Conservation (phyloP, 2,888 invertebrate genomes). For the Disparrhopalites patrizii region DNA sequence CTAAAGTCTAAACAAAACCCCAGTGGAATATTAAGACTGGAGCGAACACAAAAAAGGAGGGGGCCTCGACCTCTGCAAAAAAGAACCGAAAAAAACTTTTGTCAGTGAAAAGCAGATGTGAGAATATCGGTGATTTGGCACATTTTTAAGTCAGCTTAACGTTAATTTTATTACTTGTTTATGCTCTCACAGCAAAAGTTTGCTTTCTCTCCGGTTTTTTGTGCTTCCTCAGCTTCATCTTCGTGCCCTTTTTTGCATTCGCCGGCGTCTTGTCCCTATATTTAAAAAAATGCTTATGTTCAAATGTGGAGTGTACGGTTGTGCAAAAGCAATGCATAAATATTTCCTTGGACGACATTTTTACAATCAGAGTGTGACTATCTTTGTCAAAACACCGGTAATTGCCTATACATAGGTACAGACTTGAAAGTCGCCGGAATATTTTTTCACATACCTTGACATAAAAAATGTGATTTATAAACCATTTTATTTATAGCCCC, state of each 20-base stretch:
- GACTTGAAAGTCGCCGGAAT: too few relatives aligned
- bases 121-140: constrained; percentile 18
- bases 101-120: constrained; percentile 19
- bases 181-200: constrained; percentile 1
- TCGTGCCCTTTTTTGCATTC: background rate
- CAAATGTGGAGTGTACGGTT: too few relatives aligned
- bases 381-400: constrained; percentile 1
- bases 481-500: too few relatives aligned
- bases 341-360: background rate
- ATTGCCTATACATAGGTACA: too few relatives aligned
- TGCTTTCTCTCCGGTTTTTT: background rate
- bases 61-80: constrained; percentile 20
- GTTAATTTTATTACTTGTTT: constrained; percentile 24
- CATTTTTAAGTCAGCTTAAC: constrained; percentile 20
- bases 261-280: too few relatives aligned
- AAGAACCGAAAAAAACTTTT: too few relatives aligned
- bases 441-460: too few relatives aligned
- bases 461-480: too few relatives aligned
- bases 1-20: too few relatives aligned
- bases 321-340: constrained; percentile 10
- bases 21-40: too few relatives aligned
- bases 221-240: background rate
- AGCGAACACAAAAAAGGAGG: constrained; percentile 3
- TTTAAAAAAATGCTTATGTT: too few relatives aligned
- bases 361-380: constrained; percentile 20